These are phyloP conservation scores for Thermophis baileyi DNA, from an alignment of 2,113 vertebrate genomes.

Conservation along the genomic window DNA sequence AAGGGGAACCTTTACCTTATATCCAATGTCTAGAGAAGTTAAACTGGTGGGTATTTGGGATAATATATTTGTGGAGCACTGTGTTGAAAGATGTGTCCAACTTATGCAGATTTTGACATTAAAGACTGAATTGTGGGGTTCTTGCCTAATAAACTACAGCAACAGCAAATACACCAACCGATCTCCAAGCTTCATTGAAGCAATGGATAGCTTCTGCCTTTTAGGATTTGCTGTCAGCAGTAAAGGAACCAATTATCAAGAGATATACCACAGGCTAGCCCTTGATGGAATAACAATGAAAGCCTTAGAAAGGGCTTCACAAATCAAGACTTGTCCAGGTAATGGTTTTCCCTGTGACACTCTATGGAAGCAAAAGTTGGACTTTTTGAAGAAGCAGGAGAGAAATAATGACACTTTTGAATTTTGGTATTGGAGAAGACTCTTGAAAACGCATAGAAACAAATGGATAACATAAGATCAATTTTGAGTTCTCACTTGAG, in stretches of 20 bases:
- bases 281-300: neutral
- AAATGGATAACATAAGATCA: neutral
- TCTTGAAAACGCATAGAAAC: neutral
- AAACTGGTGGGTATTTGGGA: neutral
- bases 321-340: neutral
- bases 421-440: neutral
- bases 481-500: neutral
- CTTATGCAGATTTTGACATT: neutral
- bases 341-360: neutral
- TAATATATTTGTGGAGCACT: neutral
- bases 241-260: neutral
- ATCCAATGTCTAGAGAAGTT: neutral
- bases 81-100: neutral
- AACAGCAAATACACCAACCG: neutral
- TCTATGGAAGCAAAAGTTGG: neutral
- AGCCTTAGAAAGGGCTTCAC: neutral
- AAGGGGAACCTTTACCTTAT: too few relatives aligned
- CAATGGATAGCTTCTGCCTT: neutral
- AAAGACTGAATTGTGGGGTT: neutral
- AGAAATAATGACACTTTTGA: neutral
- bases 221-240: neutral
- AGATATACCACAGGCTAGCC: neutral
- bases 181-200: neutral
- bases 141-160: neutral
- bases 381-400: neutral